A percentile compares a stretch with the other conserved stretches of the same genome.
Conservation (phyloP, 2,113 vertebrate species). For the Lagopus muta region DNA sequence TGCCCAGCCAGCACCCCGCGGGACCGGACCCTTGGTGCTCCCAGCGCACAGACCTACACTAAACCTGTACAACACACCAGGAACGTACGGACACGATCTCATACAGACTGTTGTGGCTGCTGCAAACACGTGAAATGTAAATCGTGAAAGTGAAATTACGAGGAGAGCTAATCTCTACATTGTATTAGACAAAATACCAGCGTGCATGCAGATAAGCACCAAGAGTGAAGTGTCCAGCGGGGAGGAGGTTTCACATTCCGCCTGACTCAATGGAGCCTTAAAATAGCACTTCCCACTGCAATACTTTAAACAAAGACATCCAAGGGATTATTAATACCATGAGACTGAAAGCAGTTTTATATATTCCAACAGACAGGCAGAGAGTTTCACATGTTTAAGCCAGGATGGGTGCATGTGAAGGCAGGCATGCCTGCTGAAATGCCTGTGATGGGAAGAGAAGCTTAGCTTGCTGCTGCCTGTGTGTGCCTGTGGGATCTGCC, state of each 20-base stretch:
- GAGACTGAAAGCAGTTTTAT: neutral
- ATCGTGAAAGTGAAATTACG: constrained; percentile 12
- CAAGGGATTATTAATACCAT: constrained; percentile 48
- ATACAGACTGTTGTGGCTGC: constrained; percentile 62
- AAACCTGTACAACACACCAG: fast-evolving
- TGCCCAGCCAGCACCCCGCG: neutral
- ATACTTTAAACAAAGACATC: constrained; percentile 55
- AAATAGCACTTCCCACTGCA: constrained; percentile 69
- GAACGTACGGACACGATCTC: neutral
- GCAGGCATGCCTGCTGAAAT: neutral
- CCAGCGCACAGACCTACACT: neutral
- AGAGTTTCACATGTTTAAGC: neutral
- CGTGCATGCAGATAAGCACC: constrained; percentile 19
- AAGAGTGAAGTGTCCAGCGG: constrained; percentile 17
- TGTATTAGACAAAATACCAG: constrained; percentile 65
- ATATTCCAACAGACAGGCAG: neutral
- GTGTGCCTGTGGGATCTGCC: fast-evolving
- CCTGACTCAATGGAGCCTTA: constrained; percentile 59
- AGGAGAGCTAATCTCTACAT: constrained; percentile 9
- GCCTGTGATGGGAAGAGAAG: neutral
- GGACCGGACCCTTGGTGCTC: fast-evolving
- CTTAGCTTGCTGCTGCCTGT: neutral
- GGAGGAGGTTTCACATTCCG: constrained; percentile 46
- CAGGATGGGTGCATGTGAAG: fast-evolving
- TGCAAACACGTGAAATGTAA: constrained; percentile 42